Evolutionary conservation across 2,797 vertebrate genomes (phyloP), one percentile per base, ranked within the genome.

Genomic region (Megalops cyprinoides): DNA sequence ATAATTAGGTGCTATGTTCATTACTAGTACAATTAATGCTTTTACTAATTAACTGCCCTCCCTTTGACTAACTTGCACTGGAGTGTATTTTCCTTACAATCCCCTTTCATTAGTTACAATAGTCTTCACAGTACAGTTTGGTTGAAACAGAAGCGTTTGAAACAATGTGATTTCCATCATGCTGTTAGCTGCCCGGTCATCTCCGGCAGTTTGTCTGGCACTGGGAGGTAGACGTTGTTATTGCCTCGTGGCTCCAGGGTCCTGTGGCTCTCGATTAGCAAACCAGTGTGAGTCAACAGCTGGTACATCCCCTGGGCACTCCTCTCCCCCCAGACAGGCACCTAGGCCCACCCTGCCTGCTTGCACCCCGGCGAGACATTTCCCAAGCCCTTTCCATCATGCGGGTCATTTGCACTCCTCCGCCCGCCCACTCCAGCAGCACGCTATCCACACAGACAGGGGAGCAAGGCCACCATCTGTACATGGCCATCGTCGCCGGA

Each of bases 231-330:
- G 81, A 82, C 81, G 34, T 5, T 67, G 69, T 79, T 92, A 86
- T 94, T 94, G 91, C 82, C 89, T 88, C 85, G 83, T 92, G 93
- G 92, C 92, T 94, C 92, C 93, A 87, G 86, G 89, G 89, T 87
- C 91, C 92, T 92, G 91, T 88, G 90, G 91, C 89, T 92, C 86
- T 87, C 90, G 91, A 95, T 95, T 95, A 94, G 92, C 92, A 92
- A 91, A 94, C 92, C 90, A 92, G 90, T 86, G 91, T 87, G 91
- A 94, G 93, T 93, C 92, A 95, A 95, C 91, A 95, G 90, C 89
- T 88, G 89, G 89, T 90, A 93, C 92, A 93, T 92, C 90, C 89
- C 86, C 83, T 89, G 86, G 90, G 91, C 90, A 91, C 87, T 87
- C 84, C 89, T 81, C 23, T 86, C 74, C 42, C n/a, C 48, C 55